Evolutionary conservation across 2,888 invertebrate species (phyloP).

Genomic region (Nomada flava): DNA sequence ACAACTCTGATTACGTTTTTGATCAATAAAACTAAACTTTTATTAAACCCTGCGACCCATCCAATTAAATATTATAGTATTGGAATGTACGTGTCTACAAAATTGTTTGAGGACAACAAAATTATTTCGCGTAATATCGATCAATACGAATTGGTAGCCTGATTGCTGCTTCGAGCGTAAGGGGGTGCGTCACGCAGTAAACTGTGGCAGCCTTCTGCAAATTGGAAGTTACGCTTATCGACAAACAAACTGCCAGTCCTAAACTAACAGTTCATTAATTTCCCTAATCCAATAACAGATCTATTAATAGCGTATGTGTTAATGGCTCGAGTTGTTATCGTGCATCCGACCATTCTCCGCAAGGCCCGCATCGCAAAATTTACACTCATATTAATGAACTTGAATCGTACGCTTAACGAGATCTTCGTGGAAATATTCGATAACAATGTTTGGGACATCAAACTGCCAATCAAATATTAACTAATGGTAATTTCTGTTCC

Average conservation of each 20-base stretch:
- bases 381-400: not conserved
- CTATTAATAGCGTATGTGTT: not conserved
- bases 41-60: too few relatives aligned
- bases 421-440: not conserved
- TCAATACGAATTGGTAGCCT: not conserved
- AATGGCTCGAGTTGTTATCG: not conserved
- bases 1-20: too few relatives aligned
- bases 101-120: not conserved
- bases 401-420: not conserved
- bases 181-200: not conserved
- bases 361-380: not conserved
- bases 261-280: slow-evolving; percentile 16
- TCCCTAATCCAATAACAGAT: slow-evolving; percentile 8
- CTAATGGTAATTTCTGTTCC: too few relatives aligned
- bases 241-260: slow-evolving; percentile 12
- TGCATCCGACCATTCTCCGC: not conserved
- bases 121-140: slow-evolving; percentile 4
- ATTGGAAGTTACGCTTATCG: slow-evolving; percentile 30
- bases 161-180: slow-evolving; percentile 18
- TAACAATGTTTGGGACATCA: not conserved
- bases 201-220: slow-evolving; percentile 10
- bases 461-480: too few relatives aligned
- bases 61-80: not conserved
- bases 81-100: not conserved
- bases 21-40: too few relatives aligned